These are phyloP conservation scores for Gandaritis pyraliata DNA, from an alignment of 2,888 invertebrate genomes.

Conservation along the genomic window DNA sequence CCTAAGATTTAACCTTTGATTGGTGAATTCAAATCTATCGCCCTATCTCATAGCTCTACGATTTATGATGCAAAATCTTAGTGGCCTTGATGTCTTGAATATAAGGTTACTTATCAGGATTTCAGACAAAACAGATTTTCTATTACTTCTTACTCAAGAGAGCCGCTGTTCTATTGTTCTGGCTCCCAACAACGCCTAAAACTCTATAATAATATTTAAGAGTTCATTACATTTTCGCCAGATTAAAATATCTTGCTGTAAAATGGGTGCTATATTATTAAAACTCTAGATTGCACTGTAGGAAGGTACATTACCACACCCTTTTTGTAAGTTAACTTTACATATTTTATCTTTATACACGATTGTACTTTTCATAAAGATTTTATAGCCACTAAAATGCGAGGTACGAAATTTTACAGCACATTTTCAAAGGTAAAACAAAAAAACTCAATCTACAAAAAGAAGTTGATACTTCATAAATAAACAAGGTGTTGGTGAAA, in stretches of 20 bases:
- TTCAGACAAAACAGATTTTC: too few species aligned
- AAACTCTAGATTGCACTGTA: constrained; percentile 12
- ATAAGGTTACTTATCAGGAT: too few species aligned
- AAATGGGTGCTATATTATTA: constrained; percentile 8
- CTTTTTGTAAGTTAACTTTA: constrained; percentile 22
- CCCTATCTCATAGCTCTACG: too few species aligned
- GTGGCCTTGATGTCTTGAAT: too few species aligned
- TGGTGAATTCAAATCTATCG: too few species aligned
- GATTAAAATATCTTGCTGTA: background rate
- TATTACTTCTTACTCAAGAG: too few species aligned
- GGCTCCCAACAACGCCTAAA: background rate
- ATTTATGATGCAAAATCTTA: too few species aligned
- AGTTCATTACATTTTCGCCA: background rate
- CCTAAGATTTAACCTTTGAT: too few species aligned
- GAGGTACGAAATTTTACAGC: constrained; percentile 15
- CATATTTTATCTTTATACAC: constrained; percentile 20
- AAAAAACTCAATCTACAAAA: constrained; percentile 16
- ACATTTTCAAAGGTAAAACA: constrained; percentile 4
- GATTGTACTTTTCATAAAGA: constrained; percentile 34
- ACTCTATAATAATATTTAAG: background rate
- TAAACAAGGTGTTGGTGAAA: constrained; percentile 5
- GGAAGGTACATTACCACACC: background rate
- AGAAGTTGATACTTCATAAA: constrained; percentile 20
- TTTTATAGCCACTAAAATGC: constrained; percentile 23
- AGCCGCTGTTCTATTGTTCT: too few species aligned